Base-by-base conservation (phyloP, 92 coral and sea anemone species). In the Galaxea fascicularis region DNA sequence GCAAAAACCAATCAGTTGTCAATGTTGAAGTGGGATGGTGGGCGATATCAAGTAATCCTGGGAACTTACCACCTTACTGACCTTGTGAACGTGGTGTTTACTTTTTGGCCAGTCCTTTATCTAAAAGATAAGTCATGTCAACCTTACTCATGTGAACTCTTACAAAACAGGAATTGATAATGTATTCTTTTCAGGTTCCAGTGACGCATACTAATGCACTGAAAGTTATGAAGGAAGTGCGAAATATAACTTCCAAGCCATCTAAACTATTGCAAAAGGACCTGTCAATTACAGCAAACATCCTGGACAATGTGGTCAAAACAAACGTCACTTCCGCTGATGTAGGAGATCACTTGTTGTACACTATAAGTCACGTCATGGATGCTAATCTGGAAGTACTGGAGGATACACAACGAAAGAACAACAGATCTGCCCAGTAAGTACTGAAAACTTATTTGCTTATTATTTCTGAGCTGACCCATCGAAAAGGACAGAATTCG, bases 281-380 rank as follows among this genome's bases (percentile, higher is more conserved):
- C 45, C 88, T 97, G 67, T 89, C 94, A 59, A 81, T 91, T 28
- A 93, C 99, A 56, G 98, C 98, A 9, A 88, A 85, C 54, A 96
- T 96, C 64, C 89, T 96, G 17, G 67, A 86, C 39, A 96, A 96
- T 45, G 95, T 96, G 14, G 96, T 96, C 44, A 80, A 88, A 70
- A 89, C 99, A 28, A 96, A 96, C 74, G 62, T 69, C 26, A 96
- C 91, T 69, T 93, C 93, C 22, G 89, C 82, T 31, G 66, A 78
- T 47, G 95, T 97, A n/a, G 99, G 99, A 8, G 93, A 97, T 74
- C 92, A 90, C 57, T 77, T 97, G 74, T 66, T 97, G 80, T 84
- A 77, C 84, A 97, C 99, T 21, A 86, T 97, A 46, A 97, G 97
- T 88, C 92, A 97, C 79, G 97, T 97, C 81, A 93, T 94, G 94